These are phyloP conservation scores for Andrena minutula DNA, from an alignment of 2,888 invertebrate genomes.

Conservation along the genomic window DNA sequence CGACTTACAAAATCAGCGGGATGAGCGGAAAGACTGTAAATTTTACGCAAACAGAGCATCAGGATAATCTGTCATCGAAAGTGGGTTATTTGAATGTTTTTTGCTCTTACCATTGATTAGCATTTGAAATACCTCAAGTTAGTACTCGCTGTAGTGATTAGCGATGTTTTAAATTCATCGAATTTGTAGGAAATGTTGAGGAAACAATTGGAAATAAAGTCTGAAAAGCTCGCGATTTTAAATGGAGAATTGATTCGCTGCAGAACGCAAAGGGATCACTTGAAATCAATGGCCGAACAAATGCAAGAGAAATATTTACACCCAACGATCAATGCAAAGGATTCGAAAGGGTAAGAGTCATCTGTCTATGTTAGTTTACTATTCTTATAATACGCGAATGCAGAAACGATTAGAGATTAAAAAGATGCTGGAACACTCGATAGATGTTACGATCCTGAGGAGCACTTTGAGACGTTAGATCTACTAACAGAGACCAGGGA, in stretches of 20 bases:
- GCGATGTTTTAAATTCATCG: neutral
- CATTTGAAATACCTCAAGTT: too few relatives aligned
- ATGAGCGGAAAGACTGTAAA: constrained; percentile 10
- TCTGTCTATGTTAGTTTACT: neutral
- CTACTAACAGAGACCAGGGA: constrained; percentile 85
- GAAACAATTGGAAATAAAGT: constrained; percentile 91
- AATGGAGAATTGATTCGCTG: constrained; percentile 92
- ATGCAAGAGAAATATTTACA: constrained; percentile 87
- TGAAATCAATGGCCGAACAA: constrained; percentile 92
- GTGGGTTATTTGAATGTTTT: constrained; percentile 31
- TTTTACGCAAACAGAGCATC: neutral
- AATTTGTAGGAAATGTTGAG: constrained; percentile 66
- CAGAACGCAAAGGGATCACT: constrained; percentile 92
- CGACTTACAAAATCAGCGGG: constrained; percentile 21
- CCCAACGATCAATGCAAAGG: constrained; percentile 80
- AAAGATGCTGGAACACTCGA: constrained; percentile 20
- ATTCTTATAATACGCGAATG: neutral
- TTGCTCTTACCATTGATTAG: too few relatives aligned
- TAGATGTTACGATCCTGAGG: constrained; percentile 68
- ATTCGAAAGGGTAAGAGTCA: constrained; percentile 66
- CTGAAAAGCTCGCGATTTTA: constrained; percentile 92
- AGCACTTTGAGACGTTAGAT: constrained; percentile 76
- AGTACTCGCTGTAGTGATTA: neutral
- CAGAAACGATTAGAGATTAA: neutral
- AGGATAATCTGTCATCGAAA: constrained; percentile 24